A percentile compares a stretch with the other conserved stretches of the same genome.
Conservation (phyloP, 2,797 vertebrate genomes). For the Mallotus villosus region DNA sequence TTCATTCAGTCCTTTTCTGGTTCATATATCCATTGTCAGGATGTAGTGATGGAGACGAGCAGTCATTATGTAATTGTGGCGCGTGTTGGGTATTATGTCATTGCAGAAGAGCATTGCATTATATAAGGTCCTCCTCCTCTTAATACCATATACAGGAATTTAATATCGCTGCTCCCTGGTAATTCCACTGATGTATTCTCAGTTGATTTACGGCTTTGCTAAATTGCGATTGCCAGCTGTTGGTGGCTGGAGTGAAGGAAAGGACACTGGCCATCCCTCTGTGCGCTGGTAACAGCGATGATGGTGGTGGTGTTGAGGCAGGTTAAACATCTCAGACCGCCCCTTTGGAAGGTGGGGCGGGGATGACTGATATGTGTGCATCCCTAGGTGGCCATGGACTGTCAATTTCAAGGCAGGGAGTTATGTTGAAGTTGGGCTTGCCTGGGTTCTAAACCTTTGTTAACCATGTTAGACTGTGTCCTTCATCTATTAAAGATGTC, state of each 20-base stretch:
- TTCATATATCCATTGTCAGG: not conserved
- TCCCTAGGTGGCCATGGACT: not conserved
- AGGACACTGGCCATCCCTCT: constrained; percentile 35
- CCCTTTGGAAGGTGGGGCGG: not conserved
- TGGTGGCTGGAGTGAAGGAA: constrained; percentile 29
- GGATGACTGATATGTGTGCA: not conserved
- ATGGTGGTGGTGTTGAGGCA: not conserved
- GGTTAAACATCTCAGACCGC: constrained; percentile 7
- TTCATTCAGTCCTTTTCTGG: not conserved
- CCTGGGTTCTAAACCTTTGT: no score
- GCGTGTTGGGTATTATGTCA: constrained; percentile 52
- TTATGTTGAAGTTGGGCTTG: constrained; percentile 39
- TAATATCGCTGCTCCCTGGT: constrained; percentile 46
- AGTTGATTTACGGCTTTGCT: constrained; percentile 60
- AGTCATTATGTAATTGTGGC: constrained; percentile 43
- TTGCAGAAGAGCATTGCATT: constrained; percentile 45
- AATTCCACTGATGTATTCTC: constrained; percentile 63
- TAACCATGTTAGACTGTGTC: constrained; percentile 18
- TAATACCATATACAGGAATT: constrained; percentile 62
- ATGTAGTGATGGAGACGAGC: constrained; percentile 21
- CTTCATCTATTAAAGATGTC: constrained; percentile 33
- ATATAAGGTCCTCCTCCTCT: constrained; percentile 53
- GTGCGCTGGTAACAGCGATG: constrained; percentile 2
- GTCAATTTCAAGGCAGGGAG: not conserved
- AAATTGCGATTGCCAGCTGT: constrained; percentile 55